Percentiles rank a stretch among this genome's conserved stretches.
Evolutionary conservation across 2,888 invertebrate species (phyloP).

Genomic region (Nomada ruficornis): DNA sequence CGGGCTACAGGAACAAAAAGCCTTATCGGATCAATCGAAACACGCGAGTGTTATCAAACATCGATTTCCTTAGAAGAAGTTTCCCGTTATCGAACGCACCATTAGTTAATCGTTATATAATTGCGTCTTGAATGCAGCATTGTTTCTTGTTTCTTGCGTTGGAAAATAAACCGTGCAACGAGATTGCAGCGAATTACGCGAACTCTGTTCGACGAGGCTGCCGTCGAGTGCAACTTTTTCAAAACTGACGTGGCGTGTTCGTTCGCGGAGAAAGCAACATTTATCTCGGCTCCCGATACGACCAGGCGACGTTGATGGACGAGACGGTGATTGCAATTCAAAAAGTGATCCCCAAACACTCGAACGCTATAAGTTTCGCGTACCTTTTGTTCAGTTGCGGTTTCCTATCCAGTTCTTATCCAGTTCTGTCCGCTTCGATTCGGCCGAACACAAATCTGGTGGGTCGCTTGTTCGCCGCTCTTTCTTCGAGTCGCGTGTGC

Average conservation of each 20-base stretch:
- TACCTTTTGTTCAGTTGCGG: not conserved
- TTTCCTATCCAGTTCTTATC: not conserved
- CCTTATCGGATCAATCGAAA: too few species aligned
- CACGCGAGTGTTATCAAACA: too few species aligned
- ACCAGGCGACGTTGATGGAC: constrained; percentile 54
- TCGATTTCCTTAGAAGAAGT: too few species aligned
- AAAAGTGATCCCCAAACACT: constrained; percentile 16
- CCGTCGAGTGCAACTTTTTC: constrained; percentile 27
- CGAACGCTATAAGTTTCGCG: not conserved
- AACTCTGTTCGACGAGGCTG: not conserved
- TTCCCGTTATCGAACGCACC: not conserved
- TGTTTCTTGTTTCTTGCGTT: not conserved
- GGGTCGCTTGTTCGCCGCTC: too few species aligned
- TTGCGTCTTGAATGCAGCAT: too few species aligned
- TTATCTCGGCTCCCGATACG: constrained; percentile 18
- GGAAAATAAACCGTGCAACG: constrained; percentile 15
- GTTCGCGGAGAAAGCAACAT: constrained; percentile 30
- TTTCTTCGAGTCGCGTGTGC: not conserved
- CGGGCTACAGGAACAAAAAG: not conserved
- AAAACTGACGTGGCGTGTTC: constrained; percentile 13
- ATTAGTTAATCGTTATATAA: too few species aligned
- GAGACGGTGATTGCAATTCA: constrained; percentile 56
- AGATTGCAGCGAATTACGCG: not conserved
- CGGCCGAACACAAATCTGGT: not conserved
- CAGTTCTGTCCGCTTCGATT: not conserved